Evolutionary conservation across 1,140 invertebrate species (phyloP).

Genomic region (Leptinotarsa lineolata): DNA sequence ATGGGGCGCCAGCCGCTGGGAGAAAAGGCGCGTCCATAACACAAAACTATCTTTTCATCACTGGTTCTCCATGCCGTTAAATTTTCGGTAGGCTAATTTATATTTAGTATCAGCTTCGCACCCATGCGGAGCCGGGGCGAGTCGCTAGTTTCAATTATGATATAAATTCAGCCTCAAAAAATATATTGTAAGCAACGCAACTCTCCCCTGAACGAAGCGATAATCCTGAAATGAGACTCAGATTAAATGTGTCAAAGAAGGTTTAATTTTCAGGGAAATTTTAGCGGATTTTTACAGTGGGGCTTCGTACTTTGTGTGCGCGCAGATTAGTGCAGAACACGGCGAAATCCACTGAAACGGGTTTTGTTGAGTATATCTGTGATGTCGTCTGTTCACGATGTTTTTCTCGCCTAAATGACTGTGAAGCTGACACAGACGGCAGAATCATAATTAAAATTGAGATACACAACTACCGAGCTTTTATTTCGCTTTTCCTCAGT

Average conservation of each 20-base stretch:
- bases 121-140: too few relatives aligned
- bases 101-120: too few relatives aligned
- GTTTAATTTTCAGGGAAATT: slow-evolving; percentile 55
- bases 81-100: too few relatives aligned
- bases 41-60: too few relatives aligned
- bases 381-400: slow-evolving; percentile 43
- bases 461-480: slow-evolving; percentile 36
- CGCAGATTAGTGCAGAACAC: slow-evolving; percentile 43
- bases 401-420: slow-evolving; percentile 50
- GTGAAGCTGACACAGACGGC: slow-evolving; percentile 39
- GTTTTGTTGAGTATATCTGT: slow-evolving; percentile 49
- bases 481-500: slow-evolving; percentile 4
- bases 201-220: slow-evolving; percentile 1
- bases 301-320: slow-evolving; percentile 50
- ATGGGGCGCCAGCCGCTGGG: too few relatives aligned
- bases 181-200: neutral
- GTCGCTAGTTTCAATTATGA: too few relatives aligned
- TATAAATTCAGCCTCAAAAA: neutral
- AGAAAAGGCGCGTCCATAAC: too few relatives aligned
- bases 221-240: slow-evolving; percentile 27
- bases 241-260: slow-evolving; percentile 45
- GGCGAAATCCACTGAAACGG: slow-evolving; percentile 42
- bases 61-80: too few relatives aligned
- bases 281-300: slow-evolving; percentile 51
- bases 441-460: slow-evolving; percentile 51